Evolutionary conservation across 2,888 invertebrate species (phyloP).

Genomic region (Drosophila ustulata): DNA sequence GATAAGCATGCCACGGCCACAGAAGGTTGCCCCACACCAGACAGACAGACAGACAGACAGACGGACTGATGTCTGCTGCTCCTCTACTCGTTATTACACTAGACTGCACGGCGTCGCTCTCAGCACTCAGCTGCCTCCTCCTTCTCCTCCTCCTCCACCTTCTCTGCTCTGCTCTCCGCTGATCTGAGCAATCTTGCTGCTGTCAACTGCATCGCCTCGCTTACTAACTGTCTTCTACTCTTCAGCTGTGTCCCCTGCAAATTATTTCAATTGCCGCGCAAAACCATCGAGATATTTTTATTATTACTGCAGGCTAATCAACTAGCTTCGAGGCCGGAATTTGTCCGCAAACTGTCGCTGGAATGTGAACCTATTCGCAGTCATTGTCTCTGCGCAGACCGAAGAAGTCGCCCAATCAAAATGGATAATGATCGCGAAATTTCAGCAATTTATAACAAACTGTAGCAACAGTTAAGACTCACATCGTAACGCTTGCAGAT

Average conservation of each 20-base stretch:
- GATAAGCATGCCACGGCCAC: constrained; percentile 64
- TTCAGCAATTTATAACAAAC: neutral
- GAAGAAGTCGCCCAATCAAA: constrained; percentile 14
- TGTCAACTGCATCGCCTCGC: constrained; percentile 29
- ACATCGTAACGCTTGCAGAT: neutral
- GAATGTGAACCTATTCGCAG: constrained; percentile 37
- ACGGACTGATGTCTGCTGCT: constrained; percentile 26
- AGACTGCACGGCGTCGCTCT: constrained; percentile 75
- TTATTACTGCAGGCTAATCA: constrained; percentile 56
- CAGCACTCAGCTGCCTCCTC: constrained; percentile 28
- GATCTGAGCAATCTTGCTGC: constrained; percentile 53
- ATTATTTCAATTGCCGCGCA: constrained; percentile 44
- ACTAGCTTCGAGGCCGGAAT: constrained; percentile 41
- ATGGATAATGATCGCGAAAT: constrained; percentile 4
- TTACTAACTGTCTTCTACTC: constrained; percentile 27
- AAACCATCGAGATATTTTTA: constrained; percentile 52
- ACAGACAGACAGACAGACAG: constrained; percentile 32
- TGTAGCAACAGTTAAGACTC: neutral
- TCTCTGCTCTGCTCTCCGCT: neutral
- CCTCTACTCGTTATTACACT: constrained; percentile 58
- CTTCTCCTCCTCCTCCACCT: neutral
- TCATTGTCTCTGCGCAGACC: constrained; percentile 4
- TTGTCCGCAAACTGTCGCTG: constrained; percentile 42
- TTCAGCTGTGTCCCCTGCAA: constrained; percentile 43
- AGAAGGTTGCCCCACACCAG: constrained; percentile 44